Evolutionary conservation across 2,888 invertebrate genomes (phyloP), one percentile per base, ranked within the genome.

Genomic region (Colletes collaris): DNA sequence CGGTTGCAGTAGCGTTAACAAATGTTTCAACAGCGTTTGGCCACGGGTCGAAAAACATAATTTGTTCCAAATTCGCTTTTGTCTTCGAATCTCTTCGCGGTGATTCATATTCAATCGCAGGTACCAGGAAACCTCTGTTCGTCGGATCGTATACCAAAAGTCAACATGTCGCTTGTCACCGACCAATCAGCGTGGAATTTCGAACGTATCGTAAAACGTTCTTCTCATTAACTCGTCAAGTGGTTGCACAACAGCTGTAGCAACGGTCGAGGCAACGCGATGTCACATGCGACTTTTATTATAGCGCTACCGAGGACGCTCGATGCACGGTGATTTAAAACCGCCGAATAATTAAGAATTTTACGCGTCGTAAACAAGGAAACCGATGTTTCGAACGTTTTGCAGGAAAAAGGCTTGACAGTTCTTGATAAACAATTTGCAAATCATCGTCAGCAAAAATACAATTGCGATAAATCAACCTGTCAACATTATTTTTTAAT

Each of bases 1-100:
- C 65, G 69, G 76, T 67, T 85, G 85, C 79, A 79, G 82, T 84
- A 81, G 83, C 87, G 86, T 79, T 83, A 84, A 80, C 84, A 73
- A 81, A 82, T 77, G 75, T 85, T 85, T 75, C 81, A 68, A 76
- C 81, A 67, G 65, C 71, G 50, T 56, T 58, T 63, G 59, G 52
- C 27, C 27, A n/a, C 27, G 40, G 27, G 62, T 76, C 76, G 64
- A 66, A 27, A n/a, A 62, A 37, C 27, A 27, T 27, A 27, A 27
- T 27, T 27, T 27, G 27, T 27, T 27, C 27, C 27, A 27, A 27
- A 27, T 27, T 27, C 27, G 27, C 27, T 27, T 27, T 27, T 2
- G 44, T 8, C 44, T 46, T 46, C 11, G 5, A 49, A 46, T 50
- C 19, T 37, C 16, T 16, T 19, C n/a, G 16, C 7, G 4, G 7